Conservation (phyloP, 2,888 invertebrate genomes). For the Lepetodrilus schrolli region DNA sequence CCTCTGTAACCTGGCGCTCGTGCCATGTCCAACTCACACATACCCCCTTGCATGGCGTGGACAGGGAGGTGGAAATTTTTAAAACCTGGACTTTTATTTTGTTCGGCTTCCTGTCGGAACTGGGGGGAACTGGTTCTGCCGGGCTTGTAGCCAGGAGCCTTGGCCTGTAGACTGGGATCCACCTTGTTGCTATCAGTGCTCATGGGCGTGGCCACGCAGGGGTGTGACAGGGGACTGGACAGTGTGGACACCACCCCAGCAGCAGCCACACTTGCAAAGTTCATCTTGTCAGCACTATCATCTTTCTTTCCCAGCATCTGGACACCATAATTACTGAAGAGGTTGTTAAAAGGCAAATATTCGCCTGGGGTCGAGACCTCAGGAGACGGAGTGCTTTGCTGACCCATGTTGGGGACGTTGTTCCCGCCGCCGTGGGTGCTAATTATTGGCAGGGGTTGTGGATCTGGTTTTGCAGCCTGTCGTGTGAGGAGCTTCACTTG, state of each 20-base stretch:
- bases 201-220: background rate
- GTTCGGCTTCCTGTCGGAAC: constrained; percentile 35
- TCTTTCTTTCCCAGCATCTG: constrained; percentile 68
- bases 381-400: constrained; percentile 22
- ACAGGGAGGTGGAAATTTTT: constrained; percentile 75
- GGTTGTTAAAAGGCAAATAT: constrained; percentile 90
- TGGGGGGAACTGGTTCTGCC: constrained; percentile 46
- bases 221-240: constrained; percentile 40
- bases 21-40: constrained; percentile 36
- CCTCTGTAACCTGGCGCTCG: constrained; percentile 65
- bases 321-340: constrained; percentile 81
- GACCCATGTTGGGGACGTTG: background rate
- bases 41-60: constrained; percentile 29
- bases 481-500: constrained; percentile 30
- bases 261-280: constrained; percentile 83
- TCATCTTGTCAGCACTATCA: constrained; percentile 77
- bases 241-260: constrained; percentile 78
- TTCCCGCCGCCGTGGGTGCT: constrained; percentile 41
- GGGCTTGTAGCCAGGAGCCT: constrained; percentile 75
- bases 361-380: constrained; percentile 79
- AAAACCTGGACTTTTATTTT: constrained; percentile 91
- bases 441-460: constrained; percentile 66
- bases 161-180: constrained; percentile 73
- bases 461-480: constrained; percentile 46
- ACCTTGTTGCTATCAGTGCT: constrained; percentile 30